Conservation (phyloP, 2,888 invertebrate species). For the Archips xylosteana region DNA sequence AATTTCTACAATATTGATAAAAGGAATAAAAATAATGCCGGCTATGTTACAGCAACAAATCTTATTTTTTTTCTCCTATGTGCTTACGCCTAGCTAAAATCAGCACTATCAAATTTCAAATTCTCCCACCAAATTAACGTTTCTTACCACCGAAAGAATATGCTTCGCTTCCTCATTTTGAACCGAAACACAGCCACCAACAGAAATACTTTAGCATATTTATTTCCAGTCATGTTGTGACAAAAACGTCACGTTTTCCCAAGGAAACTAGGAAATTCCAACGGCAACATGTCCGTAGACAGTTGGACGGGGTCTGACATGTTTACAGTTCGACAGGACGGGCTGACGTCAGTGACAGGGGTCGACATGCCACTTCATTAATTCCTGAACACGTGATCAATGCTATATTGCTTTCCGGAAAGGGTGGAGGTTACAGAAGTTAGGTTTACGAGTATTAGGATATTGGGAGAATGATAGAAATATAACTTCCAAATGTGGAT, state of each 20-base stretch:
- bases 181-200: neutral
- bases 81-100: too few relatives aligned
- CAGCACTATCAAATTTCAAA: too few relatives aligned
- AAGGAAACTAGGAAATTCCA: conserved; percentile 34
- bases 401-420: conserved; percentile 53
- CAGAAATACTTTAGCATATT: conserved; percentile 1
- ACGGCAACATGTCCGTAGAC: conserved; percentile 64
- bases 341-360: conserved; percentile 69
- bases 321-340: conserved; percentile 61
- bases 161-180: neutral
- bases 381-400: conserved; percentile 79
- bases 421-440: conserved; percentile 8
- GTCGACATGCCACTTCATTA: conserved; percentile 84
- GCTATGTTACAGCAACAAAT: too few relatives aligned
- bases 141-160: neutral
- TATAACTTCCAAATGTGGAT: too few relatives aligned
- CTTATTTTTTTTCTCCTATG: too few relatives aligned
- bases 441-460: neutral
- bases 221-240: conserved; percentile 33
- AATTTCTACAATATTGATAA: too few relatives aligned
- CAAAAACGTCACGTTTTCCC: conserved; percentile 33
- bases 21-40: too few relatives aligned
- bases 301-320: conserved; percentile 58
- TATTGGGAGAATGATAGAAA: neutral
- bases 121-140: neutral